Conservation (phyloP, 2,797 vertebrate species). For the Helarctos malayanus region DNA sequence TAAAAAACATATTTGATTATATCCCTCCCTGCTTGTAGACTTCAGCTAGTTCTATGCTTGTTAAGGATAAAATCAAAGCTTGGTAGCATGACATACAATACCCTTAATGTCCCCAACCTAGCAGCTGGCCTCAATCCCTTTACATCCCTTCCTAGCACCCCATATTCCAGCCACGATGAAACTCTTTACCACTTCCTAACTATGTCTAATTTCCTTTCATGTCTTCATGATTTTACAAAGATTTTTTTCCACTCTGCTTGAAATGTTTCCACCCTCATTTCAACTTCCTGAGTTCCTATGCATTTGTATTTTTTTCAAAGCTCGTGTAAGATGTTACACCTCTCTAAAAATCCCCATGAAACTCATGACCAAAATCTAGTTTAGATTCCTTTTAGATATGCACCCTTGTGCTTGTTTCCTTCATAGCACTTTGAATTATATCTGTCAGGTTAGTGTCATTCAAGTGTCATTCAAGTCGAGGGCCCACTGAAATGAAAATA, state of each 20-base stretch:
- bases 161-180: background rate
- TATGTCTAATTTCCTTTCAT: background rate
- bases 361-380: background rate
- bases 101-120: background rate
- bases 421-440: background rate
- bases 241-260: background rate
- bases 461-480: background rate
- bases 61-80: slow-evolving; percentile 37
- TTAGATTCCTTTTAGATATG: background rate
- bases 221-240: background rate
- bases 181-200: background rate
- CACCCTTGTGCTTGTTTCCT: background rate
- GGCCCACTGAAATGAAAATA: background rate
- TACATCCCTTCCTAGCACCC: background rate
- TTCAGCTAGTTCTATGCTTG: background rate
- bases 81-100: background rate
- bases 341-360: background rate
- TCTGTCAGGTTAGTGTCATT: background rate
- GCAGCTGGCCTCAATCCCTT: background rate
- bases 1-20: background rate
- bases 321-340: background rate
- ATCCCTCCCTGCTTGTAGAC: background rate
- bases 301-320: background rate
- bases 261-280: background rate
- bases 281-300: background rate